A percentile compares a stretch with the other conserved stretches of the same genome.
Evolutionary conservation across 2,113 vertebrate species (phyloP).

Genomic region (Heterocephalus glaber): DNA sequence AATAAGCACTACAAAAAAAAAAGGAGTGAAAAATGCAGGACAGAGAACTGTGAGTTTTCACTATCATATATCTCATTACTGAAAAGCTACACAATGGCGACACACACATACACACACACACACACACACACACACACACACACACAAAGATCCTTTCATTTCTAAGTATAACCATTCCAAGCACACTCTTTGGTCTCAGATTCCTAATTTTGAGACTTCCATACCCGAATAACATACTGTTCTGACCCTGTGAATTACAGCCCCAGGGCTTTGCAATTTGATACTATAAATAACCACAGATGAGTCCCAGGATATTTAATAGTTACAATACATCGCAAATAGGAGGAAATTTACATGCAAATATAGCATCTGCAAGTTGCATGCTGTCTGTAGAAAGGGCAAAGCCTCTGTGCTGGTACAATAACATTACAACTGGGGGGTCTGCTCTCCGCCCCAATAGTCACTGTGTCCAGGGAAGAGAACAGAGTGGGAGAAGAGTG

Average conservation of each 20-base stretch:
- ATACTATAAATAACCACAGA: conserved; percentile 2
- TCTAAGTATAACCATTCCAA: background rate
- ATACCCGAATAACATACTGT: background rate
- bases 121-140: background rate
- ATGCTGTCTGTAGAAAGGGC: background rate
- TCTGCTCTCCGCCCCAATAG: background rate
- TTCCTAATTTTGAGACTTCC: background rate
- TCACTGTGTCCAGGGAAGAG: too few relatives aligned
- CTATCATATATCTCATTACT: background rate
- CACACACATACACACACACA: too few relatives aligned
- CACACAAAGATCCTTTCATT: background rate
- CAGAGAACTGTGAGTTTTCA: background rate
- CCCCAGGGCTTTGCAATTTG: background rate
- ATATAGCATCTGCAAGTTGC: background rate
- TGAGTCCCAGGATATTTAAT: background rate
- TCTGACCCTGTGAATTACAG: background rate
- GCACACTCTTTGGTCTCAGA: background rate
- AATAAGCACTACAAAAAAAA: background rate
- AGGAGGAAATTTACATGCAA: background rate
- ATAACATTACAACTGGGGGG: background rate
- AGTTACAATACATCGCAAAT: background rate
- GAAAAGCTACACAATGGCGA: background rate
- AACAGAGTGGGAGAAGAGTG: background rate
- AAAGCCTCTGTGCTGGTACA: background rate
- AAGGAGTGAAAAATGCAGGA: background rate